These are phyloP conservation scores for Nasonia vitripennis DNA, from an alignment of 1,140 invertebrate species.

Conservation along the genomic window DNA sequence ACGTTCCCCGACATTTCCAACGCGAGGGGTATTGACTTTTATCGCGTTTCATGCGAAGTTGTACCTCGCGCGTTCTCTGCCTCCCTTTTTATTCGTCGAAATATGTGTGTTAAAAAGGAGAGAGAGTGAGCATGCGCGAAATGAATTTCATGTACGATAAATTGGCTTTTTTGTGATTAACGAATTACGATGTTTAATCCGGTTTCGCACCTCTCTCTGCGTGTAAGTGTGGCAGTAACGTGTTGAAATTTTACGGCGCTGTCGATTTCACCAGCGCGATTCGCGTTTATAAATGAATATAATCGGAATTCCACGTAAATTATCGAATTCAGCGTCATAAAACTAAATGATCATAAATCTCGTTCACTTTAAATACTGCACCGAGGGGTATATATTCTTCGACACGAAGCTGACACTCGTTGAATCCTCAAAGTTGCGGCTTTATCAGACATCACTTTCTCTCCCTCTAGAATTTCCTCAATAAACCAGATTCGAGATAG, in stretches of 20 bases:
- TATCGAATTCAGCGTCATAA: too few relatives aligned
- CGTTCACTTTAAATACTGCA: too few relatives aligned
- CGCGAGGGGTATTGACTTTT: conserved; percentile 8
- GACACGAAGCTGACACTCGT: too few relatives aligned
- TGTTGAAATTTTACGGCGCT: not conserved
- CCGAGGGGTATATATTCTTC: too few relatives aligned
- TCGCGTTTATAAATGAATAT: too few relatives aligned
- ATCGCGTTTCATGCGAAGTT: not conserved
- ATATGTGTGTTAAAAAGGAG: not conserved
- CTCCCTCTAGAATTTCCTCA: not conserved
- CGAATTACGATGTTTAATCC: not conserved
- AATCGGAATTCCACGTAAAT: too few relatives aligned
- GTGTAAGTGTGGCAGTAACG: not conserved
- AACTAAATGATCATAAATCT: too few relatives aligned
- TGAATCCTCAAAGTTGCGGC: not conserved
- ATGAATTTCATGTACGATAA: not conserved
- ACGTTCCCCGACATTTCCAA: conserved; percentile 8
- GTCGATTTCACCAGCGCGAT: not conserved
- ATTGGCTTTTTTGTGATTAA: conserved; percentile 15
- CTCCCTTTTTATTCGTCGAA: not conserved
- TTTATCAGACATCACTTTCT: not conserved
- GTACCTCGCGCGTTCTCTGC: not conserved
- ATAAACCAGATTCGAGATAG: not conserved
- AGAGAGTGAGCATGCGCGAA: not conserved
- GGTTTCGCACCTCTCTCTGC: not conserved